Percentiles rank a stretch among this genome's conserved stretches.
phyloP scores from a whole-genome alignment of 2,888 invertebrate species.

The Drosophila histrio region DNA sequence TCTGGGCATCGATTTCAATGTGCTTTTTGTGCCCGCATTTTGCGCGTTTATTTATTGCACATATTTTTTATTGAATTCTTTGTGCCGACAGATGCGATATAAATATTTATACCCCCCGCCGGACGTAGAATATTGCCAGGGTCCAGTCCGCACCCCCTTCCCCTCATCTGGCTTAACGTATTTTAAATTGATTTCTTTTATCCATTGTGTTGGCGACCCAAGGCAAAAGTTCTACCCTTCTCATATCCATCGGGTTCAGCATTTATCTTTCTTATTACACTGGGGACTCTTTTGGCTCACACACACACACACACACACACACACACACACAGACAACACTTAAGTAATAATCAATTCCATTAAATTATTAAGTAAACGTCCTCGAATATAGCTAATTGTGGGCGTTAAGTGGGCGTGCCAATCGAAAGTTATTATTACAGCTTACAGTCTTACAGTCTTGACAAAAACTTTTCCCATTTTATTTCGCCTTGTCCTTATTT shows the following conservation, averaged over 20 bases:
- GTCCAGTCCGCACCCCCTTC: not conserved
- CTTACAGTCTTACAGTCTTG: conserved; percentile 28
- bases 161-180: conserved; percentile 27
- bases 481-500: conserved; percentile 27
- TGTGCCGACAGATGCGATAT: conserved; percentile 70
- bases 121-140: conserved; percentile 66
- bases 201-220: conserved; percentile 46
- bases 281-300: conserved; percentile 50
- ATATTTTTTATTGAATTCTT: conserved; percentile 79
- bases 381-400: conserved; percentile 60
- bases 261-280: conserved; percentile 50
- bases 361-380: conserved; percentile 69
- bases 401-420: conserved; percentile 27
- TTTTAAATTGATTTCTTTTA: conserved; percentile 71
- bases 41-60: conserved; percentile 73
- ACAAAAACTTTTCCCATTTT: conserved; percentile 63
- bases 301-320: not conserved
- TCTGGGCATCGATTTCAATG: conserved; percentile 40
- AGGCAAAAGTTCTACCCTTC: conserved; percentile 14
- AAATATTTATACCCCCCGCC: conserved; percentile 67
- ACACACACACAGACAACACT: conserved; percentile 39
- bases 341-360: conserved; percentile 78
- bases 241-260: conserved; percentile 8
- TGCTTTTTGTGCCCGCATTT: conserved; percentile 41
- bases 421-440: conserved; percentile 43